Conservation (phyloP, 2,888 invertebrate genomes). For the Drosophila prolongata region DNA sequence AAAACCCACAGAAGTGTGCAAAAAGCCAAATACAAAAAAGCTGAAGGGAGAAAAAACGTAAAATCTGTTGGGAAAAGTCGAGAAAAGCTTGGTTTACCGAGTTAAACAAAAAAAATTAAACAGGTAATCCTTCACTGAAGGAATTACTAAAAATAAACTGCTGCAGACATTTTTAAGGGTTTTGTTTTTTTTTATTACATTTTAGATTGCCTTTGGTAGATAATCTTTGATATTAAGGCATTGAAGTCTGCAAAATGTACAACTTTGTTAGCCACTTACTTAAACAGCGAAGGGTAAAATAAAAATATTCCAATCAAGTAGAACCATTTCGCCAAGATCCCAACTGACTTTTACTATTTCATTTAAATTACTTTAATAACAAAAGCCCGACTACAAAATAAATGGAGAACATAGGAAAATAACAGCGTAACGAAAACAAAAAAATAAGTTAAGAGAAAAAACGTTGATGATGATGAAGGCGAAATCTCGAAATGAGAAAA, state of each 20-base stretch:
- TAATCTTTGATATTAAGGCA: no score
- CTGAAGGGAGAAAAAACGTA: no score
- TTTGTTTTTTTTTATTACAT: neutral
- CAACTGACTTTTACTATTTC: conserved; percentile 17
- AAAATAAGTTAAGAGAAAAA: conserved; percentile 9
- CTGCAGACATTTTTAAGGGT: neutral
- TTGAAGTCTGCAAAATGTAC: no score
- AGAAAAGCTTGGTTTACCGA: conserved; percentile 2
- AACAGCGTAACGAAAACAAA: conserved; percentile 1
- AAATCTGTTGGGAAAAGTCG: conserved; percentile 6
- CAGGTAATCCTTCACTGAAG: neutral
- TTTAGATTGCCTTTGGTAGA: no score
- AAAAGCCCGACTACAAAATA: conserved; percentile 21
- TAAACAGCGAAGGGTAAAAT: neutral
- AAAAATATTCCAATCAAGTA: conserved; percentile 13
- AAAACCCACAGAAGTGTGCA: conserved; percentile 3
- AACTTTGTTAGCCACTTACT: neutral
- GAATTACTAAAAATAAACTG: no score
- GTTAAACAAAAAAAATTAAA: neutral
- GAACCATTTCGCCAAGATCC: conserved; percentile 4
- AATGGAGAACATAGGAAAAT: conserved; percentile 39
- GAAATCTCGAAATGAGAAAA: conserved; percentile 44
- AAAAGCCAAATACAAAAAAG: conserved; percentile 3
- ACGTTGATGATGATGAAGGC: conserved; percentile 44
- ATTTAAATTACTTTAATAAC: conserved; percentile 39